A percentile compares a stretch with the other conserved stretches of the same genome.
These are phyloP conservation scores for Apogon hyalosoma DNA, from an alignment of 2,797 vertebrate genomes.

Conservation along the genomic window DNA sequence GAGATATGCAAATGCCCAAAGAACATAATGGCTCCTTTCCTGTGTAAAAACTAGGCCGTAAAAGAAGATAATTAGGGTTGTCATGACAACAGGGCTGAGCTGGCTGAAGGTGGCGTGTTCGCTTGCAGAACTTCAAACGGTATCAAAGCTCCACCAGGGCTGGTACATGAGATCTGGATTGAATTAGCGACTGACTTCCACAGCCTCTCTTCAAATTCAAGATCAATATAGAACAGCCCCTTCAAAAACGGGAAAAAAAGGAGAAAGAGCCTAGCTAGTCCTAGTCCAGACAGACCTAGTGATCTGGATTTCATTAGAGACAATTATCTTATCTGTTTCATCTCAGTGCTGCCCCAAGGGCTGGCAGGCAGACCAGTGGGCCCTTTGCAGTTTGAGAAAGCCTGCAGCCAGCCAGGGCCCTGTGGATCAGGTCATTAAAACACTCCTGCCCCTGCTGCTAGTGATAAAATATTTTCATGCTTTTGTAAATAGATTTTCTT, in stretches of 20 bases:
- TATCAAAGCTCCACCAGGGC: conserved; percentile 91
- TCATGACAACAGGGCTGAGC: conserved; percentile 94
- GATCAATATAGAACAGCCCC: conserved; percentile 86
- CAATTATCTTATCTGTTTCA: conserved; percentile 99
- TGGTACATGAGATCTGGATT: conserved; percentile 93
- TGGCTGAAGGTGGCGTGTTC: conserved; percentile 92
- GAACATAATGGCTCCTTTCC: conserved; percentile 99
- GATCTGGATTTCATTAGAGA: conserved; percentile 99
- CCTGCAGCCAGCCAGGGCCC: conserved; percentile 90
- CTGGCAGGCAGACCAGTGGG: conserved; percentile 93
- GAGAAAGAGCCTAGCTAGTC: conserved; percentile 77
- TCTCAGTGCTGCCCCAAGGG: conserved; percentile 96
- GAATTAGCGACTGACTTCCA: conserved; percentile 95
- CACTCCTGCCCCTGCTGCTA: conserved; percentile 94
- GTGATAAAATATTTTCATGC: conserved; percentile 98
- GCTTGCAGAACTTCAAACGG: conserved; percentile 98
- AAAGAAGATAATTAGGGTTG: conserved; percentile 99
- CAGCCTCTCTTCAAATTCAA: conserved; percentile 95
- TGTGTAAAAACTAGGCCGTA: conserved; percentile 97
- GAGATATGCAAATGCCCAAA: conserved; percentile 95
- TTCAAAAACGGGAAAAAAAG: conserved; percentile 62
- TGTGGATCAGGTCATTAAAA: conserved; percentile 96
- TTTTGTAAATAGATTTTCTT: conserved; percentile 97
- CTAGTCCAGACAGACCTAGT: conserved; percentile 82
- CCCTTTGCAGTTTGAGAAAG: conserved; percentile 93